A percentile compares a stretch with the other conserved stretches of the same genome.
phyloP scores from a whole-genome alignment of 2,888 invertebrate genomes.

The Zaprionus bogoriensis region DNA sequence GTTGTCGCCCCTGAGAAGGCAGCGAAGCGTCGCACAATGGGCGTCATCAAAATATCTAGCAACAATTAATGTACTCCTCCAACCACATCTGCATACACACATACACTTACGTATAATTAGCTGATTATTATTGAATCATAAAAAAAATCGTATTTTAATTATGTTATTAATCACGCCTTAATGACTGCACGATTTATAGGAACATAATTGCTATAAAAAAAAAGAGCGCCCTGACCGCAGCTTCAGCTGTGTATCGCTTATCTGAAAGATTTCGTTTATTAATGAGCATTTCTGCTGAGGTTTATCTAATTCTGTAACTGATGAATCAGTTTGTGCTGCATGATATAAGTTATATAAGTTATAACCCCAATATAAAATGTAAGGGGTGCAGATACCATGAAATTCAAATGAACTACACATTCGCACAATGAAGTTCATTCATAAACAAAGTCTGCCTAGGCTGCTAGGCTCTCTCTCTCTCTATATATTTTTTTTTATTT shows the following conservation, averaged over 20 bases:
- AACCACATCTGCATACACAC: background rate
- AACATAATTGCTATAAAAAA: background rate
- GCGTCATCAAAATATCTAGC: slow-evolving; percentile 22
- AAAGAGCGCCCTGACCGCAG: background rate
- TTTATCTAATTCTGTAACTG: too few relatives aligned
- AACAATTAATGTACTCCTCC: slow-evolving; percentile 15
- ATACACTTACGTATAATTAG: slow-evolving; percentile 10
- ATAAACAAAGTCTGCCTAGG: too few relatives aligned
- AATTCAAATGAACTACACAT: background rate
- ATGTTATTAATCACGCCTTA: slow-evolving; percentile 17
- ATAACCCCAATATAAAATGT: too few relatives aligned
- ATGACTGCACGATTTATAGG: background rate
- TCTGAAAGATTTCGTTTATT: too few relatives aligned
- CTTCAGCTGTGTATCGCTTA: background rate
- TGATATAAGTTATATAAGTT: too few relatives aligned
- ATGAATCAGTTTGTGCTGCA: too few relatives aligned
- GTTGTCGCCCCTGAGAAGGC: slow-evolving; percentile 45
- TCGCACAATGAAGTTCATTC: background rate
- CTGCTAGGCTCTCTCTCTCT: background rate
- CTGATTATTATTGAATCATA: slow-evolving; percentile 20
- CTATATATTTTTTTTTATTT: background rate
- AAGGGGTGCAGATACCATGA: too few relatives aligned
- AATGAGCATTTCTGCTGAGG: too few relatives aligned
- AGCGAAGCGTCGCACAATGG: slow-evolving; percentile 66
- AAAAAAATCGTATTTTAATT: slow-evolving; percentile 23